These are phyloP conservation scores for Kryptopterus vitreolus DNA, from an alignment of 2,797 vertebrate genomes.

Conservation along the genomic window DNA sequence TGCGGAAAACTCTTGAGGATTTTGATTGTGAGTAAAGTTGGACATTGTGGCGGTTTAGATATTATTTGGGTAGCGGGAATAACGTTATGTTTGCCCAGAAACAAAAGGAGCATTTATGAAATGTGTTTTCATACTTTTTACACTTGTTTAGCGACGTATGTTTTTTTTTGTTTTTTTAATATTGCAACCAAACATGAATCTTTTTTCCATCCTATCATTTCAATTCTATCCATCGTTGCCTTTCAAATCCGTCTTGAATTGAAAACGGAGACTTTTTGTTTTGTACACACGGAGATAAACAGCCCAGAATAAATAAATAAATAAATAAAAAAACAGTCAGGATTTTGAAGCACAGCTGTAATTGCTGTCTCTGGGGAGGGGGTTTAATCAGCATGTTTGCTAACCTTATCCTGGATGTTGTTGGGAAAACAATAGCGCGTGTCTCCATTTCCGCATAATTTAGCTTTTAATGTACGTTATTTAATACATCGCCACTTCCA, in stretches of 20 bases:
- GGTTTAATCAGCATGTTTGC: conserved; percentile 65
- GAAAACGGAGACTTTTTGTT: neutral
- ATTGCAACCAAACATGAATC: too few species aligned
- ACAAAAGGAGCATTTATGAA: too few species aligned
- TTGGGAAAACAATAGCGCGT: conserved; percentile 70
- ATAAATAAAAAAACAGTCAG: conserved; percentile 11
- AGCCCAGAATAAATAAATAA: neutral
- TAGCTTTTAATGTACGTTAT: conserved; percentile 77
- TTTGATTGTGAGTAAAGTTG: too few species aligned
- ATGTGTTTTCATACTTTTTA: too few species aligned
- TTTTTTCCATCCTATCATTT: too few species aligned
- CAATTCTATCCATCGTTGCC: too few species aligned
- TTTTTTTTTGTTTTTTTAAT: too few species aligned
- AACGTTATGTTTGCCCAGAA: too few species aligned
- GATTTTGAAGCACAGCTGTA: conserved; percentile 31
- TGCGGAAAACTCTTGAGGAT: too few species aligned
- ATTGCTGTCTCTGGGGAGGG: conserved; percentile 41
- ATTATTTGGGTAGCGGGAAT: too few species aligned
- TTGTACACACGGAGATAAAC: neutral
- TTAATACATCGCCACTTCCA: conserved; percentile 80
- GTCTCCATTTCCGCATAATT: conserved; percentile 79
- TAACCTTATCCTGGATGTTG: conserved; percentile 61
- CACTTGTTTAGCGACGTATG: too few species aligned
- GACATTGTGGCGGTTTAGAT: too few species aligned
- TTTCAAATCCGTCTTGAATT: neutral